Conservation (phyloP, 2,113 vertebrate species). For the Corythornis vintsioides region DNA sequence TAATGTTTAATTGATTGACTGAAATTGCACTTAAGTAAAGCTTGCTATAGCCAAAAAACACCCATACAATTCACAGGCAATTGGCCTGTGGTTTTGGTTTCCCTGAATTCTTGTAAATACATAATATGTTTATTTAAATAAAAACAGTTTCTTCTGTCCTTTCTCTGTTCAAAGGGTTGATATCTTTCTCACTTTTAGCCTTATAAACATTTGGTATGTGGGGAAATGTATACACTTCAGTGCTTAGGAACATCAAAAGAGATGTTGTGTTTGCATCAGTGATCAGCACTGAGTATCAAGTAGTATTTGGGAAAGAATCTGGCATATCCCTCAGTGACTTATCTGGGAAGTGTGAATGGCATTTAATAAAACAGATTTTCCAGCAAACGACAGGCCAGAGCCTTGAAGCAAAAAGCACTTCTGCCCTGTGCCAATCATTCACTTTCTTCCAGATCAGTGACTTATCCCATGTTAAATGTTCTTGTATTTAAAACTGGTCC, state of each 20-base stretch:
- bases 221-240: constrained; percentile 17
- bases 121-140: not conserved
- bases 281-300: constrained; percentile 44
- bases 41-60: not conserved
- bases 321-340: constrained; percentile 56
- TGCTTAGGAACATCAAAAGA: constrained; percentile 60
- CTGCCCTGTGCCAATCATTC: constrained; percentile 64
- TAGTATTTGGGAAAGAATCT: constrained; percentile 38
- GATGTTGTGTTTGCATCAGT: constrained; percentile 44
- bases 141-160: not conserved
- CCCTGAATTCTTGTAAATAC: not conserved
- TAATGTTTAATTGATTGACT: not conserved
- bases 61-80: not conserved
- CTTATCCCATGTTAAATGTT: constrained; percentile 32
- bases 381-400: constrained; percentile 50
- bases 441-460: constrained; percentile 50
- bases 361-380: constrained; percentile 72
- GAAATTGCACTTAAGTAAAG: not conserved
- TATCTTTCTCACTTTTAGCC: not conserved
- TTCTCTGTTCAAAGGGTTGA: not conserved
- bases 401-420: constrained; percentile 67
- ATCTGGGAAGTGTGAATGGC: constrained; percentile 64
- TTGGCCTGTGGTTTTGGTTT: not conserved
- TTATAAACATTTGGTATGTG: not conserved
- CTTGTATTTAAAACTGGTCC: constrained; percentile 7